Evolutionary conservation across 2,888 invertebrate species (phyloP).

Genomic region (Carpatolechia fugitivella): DNA sequence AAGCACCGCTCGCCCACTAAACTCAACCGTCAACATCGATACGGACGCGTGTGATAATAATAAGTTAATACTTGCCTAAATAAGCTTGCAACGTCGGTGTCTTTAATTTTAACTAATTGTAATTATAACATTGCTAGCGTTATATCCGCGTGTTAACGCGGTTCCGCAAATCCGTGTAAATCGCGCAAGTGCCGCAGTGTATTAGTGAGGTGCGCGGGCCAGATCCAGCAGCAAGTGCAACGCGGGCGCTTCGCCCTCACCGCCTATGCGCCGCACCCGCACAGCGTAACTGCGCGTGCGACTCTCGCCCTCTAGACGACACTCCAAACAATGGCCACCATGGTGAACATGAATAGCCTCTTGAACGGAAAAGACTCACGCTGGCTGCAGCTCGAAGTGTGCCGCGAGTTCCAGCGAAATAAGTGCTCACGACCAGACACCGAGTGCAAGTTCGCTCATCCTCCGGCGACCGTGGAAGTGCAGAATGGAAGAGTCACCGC

Average conservation of each 20-base stretch:
- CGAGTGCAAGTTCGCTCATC: conserved; percentile 99
- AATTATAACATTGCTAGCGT: conserved; percentile 59
- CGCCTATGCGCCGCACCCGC: conserved; percentile 75
- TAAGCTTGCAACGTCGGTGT: conserved; percentile 78
- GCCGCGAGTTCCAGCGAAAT: conserved; percentile 99
- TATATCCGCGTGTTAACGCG: conserved; percentile 42
- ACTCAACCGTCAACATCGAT: conserved; percentile 75
- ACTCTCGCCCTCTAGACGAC: conserved; percentile 38
- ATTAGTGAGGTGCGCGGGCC: conserved; percentile 55
- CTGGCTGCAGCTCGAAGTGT: conserved; percentile 99
- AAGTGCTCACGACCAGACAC: conserved; percentile 99
- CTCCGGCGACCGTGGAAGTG: conserved; percentile 99
- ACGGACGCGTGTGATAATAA: conserved; percentile 77
- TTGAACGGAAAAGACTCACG: conserved; percentile 99
- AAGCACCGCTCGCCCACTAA: conserved; percentile 77
- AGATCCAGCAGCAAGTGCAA: conserved; percentile 46
- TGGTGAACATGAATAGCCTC: conserved; percentile 98
- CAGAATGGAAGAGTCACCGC: conserved; percentile 99
- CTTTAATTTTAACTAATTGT: conserved; percentile 72
- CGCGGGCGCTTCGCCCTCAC: conserved; percentile 64
- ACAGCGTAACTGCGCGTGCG: conserved; percentile 68
- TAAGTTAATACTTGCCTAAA: conserved; percentile 75
- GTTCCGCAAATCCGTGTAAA: conserved; percentile 40
- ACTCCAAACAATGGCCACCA: conserved; percentile 84
- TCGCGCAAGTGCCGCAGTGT: conserved; percentile 58